phyloP scores from a whole-genome alignment of 2,888 invertebrate species.

The Salticus scenicus region DNA sequence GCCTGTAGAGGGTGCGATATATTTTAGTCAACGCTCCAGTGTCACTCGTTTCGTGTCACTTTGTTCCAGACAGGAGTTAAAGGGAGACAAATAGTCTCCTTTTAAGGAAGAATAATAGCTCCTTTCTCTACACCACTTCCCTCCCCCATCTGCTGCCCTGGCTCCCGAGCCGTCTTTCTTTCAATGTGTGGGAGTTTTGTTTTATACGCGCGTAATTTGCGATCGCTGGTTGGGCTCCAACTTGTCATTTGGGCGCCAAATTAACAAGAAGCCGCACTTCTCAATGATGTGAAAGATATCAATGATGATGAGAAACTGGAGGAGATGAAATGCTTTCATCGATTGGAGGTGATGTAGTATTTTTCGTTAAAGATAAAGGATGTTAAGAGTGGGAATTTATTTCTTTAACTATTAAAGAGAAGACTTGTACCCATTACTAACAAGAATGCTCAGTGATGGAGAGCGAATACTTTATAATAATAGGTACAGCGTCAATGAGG shows the following conservation, averaged over 20 bases:
- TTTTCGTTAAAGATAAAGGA: no score
- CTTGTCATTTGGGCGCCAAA: slow-evolving; percentile 13
- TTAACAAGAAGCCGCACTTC: slow-evolving; percentile 7
- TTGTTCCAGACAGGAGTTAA: slow-evolving; percentile 68
- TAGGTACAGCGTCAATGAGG: no score
- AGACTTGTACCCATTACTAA: no score
- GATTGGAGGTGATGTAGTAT: no score
- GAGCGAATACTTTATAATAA: no score
- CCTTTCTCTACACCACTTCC: background rate
- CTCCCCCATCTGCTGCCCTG: background rate
- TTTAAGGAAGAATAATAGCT: slow-evolving; percentile 59
- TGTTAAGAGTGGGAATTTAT: no score
- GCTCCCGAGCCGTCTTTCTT: no score
- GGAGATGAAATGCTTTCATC: no score
- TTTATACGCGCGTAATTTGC: slow-evolving; percentile 3
- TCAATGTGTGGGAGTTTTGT: background rate
- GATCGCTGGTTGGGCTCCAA: slow-evolving; percentile 10
- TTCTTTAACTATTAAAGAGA: no score
- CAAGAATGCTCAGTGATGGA: no score
- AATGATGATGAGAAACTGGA: background rate
- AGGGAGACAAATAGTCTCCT: slow-evolving; percentile 62
- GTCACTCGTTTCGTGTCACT: slow-evolving; percentile 68
- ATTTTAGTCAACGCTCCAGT: slow-evolving; percentile 64
- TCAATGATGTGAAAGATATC: background rate
- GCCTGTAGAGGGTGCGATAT: slow-evolving; percentile 67